These are phyloP conservation scores for Lagocephalus sceleratus DNA, from an alignment of 2,797 vertebrate species.

Conservation along the genomic window DNA sequence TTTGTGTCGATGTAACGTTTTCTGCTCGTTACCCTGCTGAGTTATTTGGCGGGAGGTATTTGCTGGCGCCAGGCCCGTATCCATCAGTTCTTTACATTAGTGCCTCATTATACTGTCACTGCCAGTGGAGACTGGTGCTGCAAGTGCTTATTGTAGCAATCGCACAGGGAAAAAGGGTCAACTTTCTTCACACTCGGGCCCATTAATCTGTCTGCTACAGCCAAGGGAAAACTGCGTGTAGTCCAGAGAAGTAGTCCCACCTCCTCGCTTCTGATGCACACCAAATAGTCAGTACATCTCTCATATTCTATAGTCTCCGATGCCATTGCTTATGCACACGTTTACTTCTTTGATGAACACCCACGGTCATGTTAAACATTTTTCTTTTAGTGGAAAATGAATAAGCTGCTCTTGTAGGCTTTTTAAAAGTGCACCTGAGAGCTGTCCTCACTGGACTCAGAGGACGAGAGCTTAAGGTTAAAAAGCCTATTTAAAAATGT, in stretches of 20 bases:
- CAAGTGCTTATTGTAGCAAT: constrained; percentile 43
- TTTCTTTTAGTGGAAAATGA: constrained; percentile 64
- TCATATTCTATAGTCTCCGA: background rate
- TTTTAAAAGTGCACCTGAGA: constrained; percentile 76
- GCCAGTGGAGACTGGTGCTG: constrained; percentile 30
- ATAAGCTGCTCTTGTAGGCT: constrained; percentile 73
- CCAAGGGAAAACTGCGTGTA: constrained; percentile 26
- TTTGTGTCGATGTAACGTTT: constrained; percentile 6
- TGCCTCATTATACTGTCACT: constrained; percentile 44
- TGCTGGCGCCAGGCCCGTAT: constrained; percentile 41
- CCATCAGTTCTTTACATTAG: constrained; percentile 50
- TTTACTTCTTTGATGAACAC: constrained; percentile 39
- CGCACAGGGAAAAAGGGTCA: constrained; percentile 33
- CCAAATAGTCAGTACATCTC: background rate
- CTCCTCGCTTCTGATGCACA: constrained; percentile 17
- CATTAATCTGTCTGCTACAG: constrained; percentile 31
- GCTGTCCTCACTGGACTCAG: constrained; percentile 67
- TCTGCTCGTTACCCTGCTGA: constrained; percentile 25
- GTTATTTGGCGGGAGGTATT: constrained; percentile 41
- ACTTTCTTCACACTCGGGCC: constrained; percentile 29
- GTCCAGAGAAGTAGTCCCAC: constrained; percentile 19
- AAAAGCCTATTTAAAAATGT: constrained; percentile 79
- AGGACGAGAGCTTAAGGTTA: constrained; percentile 76
- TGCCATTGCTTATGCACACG: constrained; percentile 38
- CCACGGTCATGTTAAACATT: constrained; percentile 56